Evolutionary conservation across 2,797 vertebrate species (phyloP).

Genomic region (Xenops minutus): DNA sequence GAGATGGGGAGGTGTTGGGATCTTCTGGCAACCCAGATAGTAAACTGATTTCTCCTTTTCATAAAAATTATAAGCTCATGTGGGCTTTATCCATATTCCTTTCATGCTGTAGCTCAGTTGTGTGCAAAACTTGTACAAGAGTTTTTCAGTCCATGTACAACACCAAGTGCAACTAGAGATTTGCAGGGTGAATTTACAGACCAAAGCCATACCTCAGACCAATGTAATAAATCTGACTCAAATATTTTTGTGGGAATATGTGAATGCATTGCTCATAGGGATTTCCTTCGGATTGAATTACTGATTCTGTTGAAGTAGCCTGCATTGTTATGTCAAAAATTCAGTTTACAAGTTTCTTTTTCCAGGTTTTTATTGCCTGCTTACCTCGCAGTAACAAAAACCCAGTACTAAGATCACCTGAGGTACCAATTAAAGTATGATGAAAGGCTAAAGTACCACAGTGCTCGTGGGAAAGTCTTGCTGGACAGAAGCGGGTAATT

Average conservation of each 20-base stretch:
- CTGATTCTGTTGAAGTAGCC: background rate
- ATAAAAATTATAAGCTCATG: background rate
- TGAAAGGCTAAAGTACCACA: background rate
- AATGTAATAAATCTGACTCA: background rate
- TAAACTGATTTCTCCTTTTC: background rate
- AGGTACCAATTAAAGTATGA: constrained; percentile 9
- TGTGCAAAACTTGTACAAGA: background rate
- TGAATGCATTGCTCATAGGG: background rate
- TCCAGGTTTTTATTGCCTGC: background rate
- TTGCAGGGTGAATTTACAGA: background rate
- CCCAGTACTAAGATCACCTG: background rate
- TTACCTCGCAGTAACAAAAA: background rate
- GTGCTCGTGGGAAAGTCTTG: background rate
- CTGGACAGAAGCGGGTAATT: background rate
- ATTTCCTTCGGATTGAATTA: background rate
- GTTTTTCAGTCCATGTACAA: background rate
- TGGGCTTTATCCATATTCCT: background rate
- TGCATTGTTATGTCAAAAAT: background rate
- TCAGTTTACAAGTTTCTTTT: background rate
- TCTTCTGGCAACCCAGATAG: background rate
- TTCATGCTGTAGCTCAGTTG: background rate
- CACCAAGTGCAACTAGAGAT: background rate
- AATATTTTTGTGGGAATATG: background rate
- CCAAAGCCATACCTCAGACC: background rate
- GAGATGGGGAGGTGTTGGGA: background rate